Conservation (phyloP, 1,140 invertebrate genomes). For the Drosophila miranda region DNA sequence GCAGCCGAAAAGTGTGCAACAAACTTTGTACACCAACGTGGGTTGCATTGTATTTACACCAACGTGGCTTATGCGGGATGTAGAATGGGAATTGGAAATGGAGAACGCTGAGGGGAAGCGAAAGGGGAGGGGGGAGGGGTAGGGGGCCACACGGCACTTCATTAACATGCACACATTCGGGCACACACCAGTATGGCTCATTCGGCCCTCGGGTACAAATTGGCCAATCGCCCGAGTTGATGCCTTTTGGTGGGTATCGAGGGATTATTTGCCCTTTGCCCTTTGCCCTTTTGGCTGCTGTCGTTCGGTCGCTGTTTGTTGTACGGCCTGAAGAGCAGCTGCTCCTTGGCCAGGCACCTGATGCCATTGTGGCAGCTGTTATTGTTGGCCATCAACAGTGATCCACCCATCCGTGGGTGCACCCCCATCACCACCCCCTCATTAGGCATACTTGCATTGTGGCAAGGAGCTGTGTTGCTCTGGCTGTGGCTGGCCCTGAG, state of each 20-base stretch:
- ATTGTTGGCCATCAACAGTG: too few species aligned
- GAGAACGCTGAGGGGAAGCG: too few species aligned
- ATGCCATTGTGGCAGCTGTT: too few species aligned
- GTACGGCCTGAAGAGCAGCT: slow-evolving; percentile 8
- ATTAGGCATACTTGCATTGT: slow-evolving; percentile 35
- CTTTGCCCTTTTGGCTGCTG: slow-evolving; percentile 10
- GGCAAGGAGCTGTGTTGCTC: slow-evolving; percentile 19
- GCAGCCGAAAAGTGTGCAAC: slow-evolving; percentile 38
- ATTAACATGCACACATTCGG: slow-evolving; percentile 45
- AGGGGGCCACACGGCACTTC: slow-evolving; percentile 38
- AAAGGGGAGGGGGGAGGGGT: too few species aligned
- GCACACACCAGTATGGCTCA: not conserved
- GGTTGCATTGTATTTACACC: not conserved
- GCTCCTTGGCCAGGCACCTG: too few species aligned
- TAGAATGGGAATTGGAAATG: too few species aligned
- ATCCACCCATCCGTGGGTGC: slow-evolving; percentile 1
- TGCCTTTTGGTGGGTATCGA: slow-evolving; percentile 29
- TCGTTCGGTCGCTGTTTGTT: slow-evolving; percentile 11
- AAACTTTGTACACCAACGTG: not conserved
- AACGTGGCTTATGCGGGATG: not conserved
- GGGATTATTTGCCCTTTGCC: slow-evolving; percentile 52
- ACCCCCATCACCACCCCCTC: not conserved
- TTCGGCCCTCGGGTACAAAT: slow-evolving; percentile 26
- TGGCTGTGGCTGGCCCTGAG: slow-evolving; percentile 18
- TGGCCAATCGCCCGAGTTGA: slow-evolving; percentile 38